A percentile compares a stretch with the other conserved stretches of the same genome.
These are phyloP conservation scores for Vanacampus margaritifer DNA, from an alignment of 2,113 vertebrate genomes.

Conservation along the genomic window DNA sequence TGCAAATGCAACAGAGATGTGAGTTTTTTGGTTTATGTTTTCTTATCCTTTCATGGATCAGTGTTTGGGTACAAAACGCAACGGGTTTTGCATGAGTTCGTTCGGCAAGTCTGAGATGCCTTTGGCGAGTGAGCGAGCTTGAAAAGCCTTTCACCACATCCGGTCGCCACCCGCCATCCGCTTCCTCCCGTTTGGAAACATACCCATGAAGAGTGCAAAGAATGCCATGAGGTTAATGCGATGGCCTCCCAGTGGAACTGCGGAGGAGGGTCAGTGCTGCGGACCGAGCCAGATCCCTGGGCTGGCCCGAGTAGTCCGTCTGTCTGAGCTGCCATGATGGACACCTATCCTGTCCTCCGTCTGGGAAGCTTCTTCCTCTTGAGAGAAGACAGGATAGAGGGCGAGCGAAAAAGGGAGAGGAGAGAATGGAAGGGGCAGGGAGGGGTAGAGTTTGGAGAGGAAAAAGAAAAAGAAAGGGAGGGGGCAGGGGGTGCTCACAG, in stretches of 20 bases:
- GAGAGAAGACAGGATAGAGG: constrained; percentile 31
- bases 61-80: constrained; percentile 68
- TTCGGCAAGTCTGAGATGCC: constrained; percentile 51
- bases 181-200: constrained; percentile 50
- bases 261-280: constrained; percentile 69
- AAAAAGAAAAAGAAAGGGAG: constrained; percentile 28
- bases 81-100: constrained; percentile 60
- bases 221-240: constrained; percentile 79
- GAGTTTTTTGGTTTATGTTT: constrained; percentile 76
- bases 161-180: constrained; percentile 19
- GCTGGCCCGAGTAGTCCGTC: constrained; percentile 61
- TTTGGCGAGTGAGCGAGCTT: constrained; percentile 38
- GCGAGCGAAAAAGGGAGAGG: constrained; percentile 14
- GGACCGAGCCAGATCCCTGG: constrained; percentile 61
- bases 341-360: constrained; percentile 71
- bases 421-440: constrained; percentile 10
- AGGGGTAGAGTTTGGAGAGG: constrained; percentile 16
- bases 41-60: constrained; percentile 68
- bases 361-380: constrained; percentile 60
- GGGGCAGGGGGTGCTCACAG: constrained; percentile 74
- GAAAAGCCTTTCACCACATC: constrained; percentile 36
- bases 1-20: constrained; percentile 74
- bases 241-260: constrained; percentile 68
- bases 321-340: constrained; percentile 74
- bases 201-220: constrained; percentile 80